Base-by-base conservation (phyloP, 2,797 vertebrate genomes). In the Arctocebus calabarensis region DNA sequence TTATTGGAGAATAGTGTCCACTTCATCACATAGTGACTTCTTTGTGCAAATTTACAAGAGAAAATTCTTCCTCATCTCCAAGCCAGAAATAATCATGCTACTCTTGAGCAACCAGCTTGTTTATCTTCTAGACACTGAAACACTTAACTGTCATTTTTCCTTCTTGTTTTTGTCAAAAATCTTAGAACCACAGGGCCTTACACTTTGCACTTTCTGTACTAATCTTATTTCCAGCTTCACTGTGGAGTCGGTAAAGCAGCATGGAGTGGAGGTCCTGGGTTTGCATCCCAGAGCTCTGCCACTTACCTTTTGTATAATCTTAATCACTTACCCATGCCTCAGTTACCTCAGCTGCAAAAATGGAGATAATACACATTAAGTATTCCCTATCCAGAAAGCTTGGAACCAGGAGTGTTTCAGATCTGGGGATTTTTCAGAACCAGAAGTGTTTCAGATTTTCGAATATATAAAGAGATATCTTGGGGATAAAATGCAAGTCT, bases 1-100 rank as follows among this genome's bases (percentile, higher is more conserved):
- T 86, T 84, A 70, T 55, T 91, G 89, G 73, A 87, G 95, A 95
- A 94, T 68, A 96, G 61, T 90, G 95, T 96, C 92, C 61, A 61
- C 95, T 97, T 97, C 94, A 94, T 93, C 68, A 79, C 96, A 97
- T 52, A 97, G 89, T 96, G 87, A 87, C 92, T 90, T 95, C 96
- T 97, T 97, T 97, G 96, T 97, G 79, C 91, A 87, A 64, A 87
- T 97, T 96, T 96, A 94, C 81, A 96, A 96, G 97, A 92, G 79
- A 95, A 96, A 91, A 91, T 96, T 96, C 95, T 93, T 96, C 90
- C 95, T 91, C 70, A 94, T 88, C 90, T 94, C 96, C 92, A 81
- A 96, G 96, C 92, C 89, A 97, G 96, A 95, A 97, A 94, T 97
- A 97, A 96, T 95, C 84, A 95, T 74, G 92, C 92, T 91, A n/a